phyloP scores from a whole-genome alignment of 2,888 invertebrate genomes.

The Prostheceraeus crozeri region DNA sequence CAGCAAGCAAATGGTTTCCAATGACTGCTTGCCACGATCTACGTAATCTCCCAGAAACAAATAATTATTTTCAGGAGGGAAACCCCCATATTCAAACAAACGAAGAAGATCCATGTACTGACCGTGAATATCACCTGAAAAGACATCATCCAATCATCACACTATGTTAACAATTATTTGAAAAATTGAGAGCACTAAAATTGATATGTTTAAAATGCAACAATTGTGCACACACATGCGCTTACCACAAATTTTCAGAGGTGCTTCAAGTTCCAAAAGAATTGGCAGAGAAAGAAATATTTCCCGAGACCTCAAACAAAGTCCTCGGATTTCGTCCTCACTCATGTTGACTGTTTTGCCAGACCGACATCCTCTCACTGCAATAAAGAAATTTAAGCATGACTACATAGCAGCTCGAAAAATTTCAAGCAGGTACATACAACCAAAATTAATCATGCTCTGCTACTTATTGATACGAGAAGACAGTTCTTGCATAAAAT shows the following conservation, averaged over 20 bases:
- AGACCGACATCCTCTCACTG: constrained; percentile 92
- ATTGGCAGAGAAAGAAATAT: constrained; percentile 97
- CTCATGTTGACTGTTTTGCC: constrained; percentile 98
- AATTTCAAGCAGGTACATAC: too few species aligned
- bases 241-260: constrained; percentile 88
- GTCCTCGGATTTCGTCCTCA: constrained; percentile 91
- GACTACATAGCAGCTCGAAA: too few species aligned
- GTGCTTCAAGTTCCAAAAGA: constrained; percentile 92
- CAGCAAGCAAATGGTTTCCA: constrained; percentile 57
- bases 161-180: too few species aligned
- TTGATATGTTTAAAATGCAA: too few species aligned
- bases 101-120: constrained; percentile 57
- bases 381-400: too few species aligned
- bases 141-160: too few species aligned
- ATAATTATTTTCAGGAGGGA: constrained; percentile 60
- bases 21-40: constrained; percentile 56
- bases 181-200: too few species aligned
- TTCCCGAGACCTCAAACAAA: constrained; percentile 95
- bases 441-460: too few species aligned
- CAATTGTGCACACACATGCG: too few species aligned
- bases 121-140: constrained; percentile 56
- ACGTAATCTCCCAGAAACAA: constrained; percentile 62
- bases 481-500: too few species aligned
- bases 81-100: constrained; percentile 58
- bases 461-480: too few species aligned